Conservation (phyloP, 2,113 vertebrate species). For the Nothocercus julius region DNA sequence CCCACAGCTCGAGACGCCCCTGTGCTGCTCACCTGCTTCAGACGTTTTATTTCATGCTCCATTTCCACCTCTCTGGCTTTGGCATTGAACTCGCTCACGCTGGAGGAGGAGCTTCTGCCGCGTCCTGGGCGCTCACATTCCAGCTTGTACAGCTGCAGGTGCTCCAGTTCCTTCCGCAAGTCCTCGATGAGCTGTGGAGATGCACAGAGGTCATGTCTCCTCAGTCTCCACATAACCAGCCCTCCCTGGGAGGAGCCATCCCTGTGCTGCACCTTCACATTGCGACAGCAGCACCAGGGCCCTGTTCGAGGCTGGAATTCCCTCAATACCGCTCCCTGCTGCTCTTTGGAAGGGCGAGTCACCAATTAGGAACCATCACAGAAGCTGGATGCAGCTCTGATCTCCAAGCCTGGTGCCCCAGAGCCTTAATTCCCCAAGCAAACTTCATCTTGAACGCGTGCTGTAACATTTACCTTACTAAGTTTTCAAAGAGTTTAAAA, state of each 20-base stretch:
- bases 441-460: neutral
- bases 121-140: conserved; percentile 87
- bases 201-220: neutral
- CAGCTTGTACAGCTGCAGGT: conserved; percentile 93
- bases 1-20: neutral
- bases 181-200: conserved; percentile 92
- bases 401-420: neutral
- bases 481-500: neutral
- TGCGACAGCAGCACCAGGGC: neutral
- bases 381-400: neutral
- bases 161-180: conserved; percentile 91
- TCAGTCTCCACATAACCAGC: neutral
- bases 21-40: conserved; percentile 87
- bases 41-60: conserved; percentile 92
- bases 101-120: conserved; percentile 82
- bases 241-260: neutral
- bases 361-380: neutral
- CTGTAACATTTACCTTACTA: neutral
- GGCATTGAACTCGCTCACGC: conserved; percentile 86
- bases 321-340: neutral
- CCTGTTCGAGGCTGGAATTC: neutral
- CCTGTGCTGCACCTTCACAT: neutral
- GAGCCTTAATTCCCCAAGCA: neutral
- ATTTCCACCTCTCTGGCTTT: conserved; percentile 92
- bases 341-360: neutral